phyloP scores from a whole-genome alignment of 2,797 vertebrate genomes.

The Salmo trutta region DNA sequence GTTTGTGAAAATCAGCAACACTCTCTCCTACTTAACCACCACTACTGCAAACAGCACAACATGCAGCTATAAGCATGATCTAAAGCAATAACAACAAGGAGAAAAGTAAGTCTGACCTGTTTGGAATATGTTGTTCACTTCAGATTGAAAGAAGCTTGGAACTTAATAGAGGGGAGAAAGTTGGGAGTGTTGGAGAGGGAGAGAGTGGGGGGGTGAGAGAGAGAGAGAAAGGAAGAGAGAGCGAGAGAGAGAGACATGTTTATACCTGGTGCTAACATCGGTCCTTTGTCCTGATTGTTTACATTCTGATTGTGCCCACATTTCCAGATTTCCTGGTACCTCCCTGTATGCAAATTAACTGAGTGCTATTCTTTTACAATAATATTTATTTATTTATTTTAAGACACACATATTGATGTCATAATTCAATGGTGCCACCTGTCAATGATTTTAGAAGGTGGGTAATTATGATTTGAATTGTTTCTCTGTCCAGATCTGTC shows the following conservation, averaged over 20 bases:
- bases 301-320: no score
- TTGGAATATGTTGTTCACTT: constrained; percentile 70
- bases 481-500: no score
- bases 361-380: no score
- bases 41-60: constrained; percentile 22
- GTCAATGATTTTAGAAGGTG: no score
- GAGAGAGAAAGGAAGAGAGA: constrained; percentile 16
- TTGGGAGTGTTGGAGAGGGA: constrained; percentile 12
- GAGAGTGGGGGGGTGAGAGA: constrained; percentile 27
- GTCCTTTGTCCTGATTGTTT: no score
- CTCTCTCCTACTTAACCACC: constrained; percentile 3
- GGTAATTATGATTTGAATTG: no score
- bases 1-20: constrained; percentile 25
- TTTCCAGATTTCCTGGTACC: no score
- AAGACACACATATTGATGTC: no score
- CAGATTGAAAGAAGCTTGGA: constrained; percentile 70
- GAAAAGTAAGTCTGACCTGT: constrained; percentile 76
- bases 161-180: constrained; percentile 60
- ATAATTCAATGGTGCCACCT: no score
- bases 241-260: not conserved
- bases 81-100: constrained; percentile 55
- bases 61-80: constrained; percentile 21
- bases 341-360: no score
- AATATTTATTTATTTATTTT: no score
- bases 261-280: no score